Base-by-base conservation (phyloP, 2,797 vertebrate species). In the Eremophila alpestris region DNA sequence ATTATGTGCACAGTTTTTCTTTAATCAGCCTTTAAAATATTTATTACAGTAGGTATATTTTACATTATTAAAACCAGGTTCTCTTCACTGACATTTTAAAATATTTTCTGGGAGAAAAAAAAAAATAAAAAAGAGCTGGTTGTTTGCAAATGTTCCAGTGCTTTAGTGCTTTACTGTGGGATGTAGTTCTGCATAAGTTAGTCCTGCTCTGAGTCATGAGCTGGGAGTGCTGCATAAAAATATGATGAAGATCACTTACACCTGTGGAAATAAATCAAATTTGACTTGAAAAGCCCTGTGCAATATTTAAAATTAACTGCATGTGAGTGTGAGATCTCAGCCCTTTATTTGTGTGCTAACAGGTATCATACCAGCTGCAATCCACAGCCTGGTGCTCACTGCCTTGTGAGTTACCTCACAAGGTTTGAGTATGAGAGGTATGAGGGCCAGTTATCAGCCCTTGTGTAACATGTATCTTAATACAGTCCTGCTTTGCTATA, bases 341-440 rank as follows among this genome's bases (percentile, higher is more conserved):
- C 9, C 9, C 26, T 77, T 27, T 81, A 3, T 40, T 41, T 75
- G 60, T 7, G 1, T 34, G 76, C 36, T 45, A 34, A 15, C 5
- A 10, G n/a, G 18, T 69, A 29, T 12, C 1, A 2, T 67, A 52
- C 62, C 1, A 2, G 49, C 60, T 67, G 54, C 32, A 27, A n/a
- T 36, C 0, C 0, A 27, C 27, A 80, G 55, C 38, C 27, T 32
- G 13, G 48, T 0, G 0, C 69, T 93, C 5, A 0, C 41, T 80
- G 69, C 30, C 16, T 27, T 38, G 16, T 0, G 3, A 32, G 41
- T 56, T 71, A 22, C 12, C 70, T 45, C 60, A 14, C 22, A 12
- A n/a, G n/a, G 56, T 67, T 88, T 0, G 34, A 65, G 18, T 52
- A 3, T 12, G 36, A 46, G 54, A 24, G 10, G 7, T 46, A 2